These are phyloP conservation scores for Astyanax mexicanus DNA, from an alignment of 2,797 vertebrate species.

Conservation along the genomic window DNA sequence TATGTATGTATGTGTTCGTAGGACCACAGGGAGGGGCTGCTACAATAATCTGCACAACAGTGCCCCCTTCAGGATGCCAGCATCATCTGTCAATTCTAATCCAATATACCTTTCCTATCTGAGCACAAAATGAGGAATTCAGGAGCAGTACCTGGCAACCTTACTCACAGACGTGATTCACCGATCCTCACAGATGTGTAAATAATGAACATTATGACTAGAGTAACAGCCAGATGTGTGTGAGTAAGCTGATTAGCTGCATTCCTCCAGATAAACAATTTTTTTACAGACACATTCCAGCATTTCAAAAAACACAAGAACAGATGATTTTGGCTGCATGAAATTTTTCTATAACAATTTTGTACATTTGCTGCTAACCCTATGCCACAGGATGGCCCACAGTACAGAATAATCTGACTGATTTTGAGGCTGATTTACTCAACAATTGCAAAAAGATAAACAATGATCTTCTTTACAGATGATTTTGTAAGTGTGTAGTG, in stretches of 20 bases:
- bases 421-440: too few species aligned
- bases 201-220: not conserved
- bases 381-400: too few species aligned
- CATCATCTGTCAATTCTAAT: not conserved
- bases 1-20: not conserved
- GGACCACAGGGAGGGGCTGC: not conserved
- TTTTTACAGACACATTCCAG: not conserved
- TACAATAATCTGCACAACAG: constrained; percentile 34
- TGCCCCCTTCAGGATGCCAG: constrained; percentile 21
- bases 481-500: too few species aligned
- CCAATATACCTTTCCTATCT: not conserved
- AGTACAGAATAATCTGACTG: too few species aligned
- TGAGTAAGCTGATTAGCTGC: not conserved
- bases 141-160: not conserved
- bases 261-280: too few species aligned
- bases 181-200: not conserved
- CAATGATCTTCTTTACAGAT: too few species aligned
- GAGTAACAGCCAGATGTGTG: not conserved
- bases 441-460: too few species aligned
- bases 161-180: too few species aligned
- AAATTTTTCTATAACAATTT: too few species aligned
- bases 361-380: too few species aligned
- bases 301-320: too few species aligned
- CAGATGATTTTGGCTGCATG: too few species aligned
- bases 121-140: not conserved